phyloP scores from a whole-genome alignment of 2,113 vertebrate species.

The Bufo bufo region DNA sequence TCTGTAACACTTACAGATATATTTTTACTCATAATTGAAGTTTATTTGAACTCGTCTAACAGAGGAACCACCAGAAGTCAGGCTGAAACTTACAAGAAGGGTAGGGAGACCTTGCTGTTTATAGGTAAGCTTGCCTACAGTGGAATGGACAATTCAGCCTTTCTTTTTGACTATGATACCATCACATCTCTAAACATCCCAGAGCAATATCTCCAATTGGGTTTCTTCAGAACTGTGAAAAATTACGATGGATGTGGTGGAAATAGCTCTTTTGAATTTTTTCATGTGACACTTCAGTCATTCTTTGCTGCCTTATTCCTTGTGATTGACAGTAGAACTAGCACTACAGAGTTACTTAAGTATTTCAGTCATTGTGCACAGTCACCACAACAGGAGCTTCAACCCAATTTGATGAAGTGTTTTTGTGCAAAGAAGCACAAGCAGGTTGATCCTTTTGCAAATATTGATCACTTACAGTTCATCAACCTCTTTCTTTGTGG shows the following conservation, averaged over 20 bases:
- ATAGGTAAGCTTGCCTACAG: constrained; percentile 80
- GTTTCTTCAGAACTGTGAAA: constrained; percentile 79
- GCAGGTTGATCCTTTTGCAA: constrained; percentile 75
- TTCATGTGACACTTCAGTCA: constrained; percentile 89
- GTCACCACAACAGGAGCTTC: constrained; percentile 60
- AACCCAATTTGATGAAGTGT: constrained; percentile 61
- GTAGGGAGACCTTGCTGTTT: constrained; percentile 71
- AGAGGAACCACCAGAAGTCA: constrained; percentile 75
- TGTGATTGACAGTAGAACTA: constrained; percentile 74
- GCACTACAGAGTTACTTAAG: constrained; percentile 71
- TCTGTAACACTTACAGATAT: constrained; percentile 85
- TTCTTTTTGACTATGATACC: constrained; percentile 81
- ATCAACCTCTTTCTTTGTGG: constrained; percentile 91
- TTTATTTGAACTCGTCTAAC: constrained; percentile 79
- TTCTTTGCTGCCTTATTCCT: constrained; percentile 88
- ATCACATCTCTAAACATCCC: constrained; percentile 69
- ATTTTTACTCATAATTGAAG: constrained; percentile 87
- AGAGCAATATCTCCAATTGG: constrained; percentile 81
- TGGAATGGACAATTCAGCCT: constrained; percentile 76
- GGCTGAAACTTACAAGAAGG: constrained; percentile 74
- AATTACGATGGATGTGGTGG: constrained; percentile 64
- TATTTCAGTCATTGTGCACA: constrained; percentile 85
- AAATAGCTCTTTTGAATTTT: constrained; percentile 79
- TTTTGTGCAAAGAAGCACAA: not conserved
- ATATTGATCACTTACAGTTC: constrained; percentile 89